Conservation (phyloP, 1,140 invertebrate species). For the Anastrepha obliqua region DNA sequence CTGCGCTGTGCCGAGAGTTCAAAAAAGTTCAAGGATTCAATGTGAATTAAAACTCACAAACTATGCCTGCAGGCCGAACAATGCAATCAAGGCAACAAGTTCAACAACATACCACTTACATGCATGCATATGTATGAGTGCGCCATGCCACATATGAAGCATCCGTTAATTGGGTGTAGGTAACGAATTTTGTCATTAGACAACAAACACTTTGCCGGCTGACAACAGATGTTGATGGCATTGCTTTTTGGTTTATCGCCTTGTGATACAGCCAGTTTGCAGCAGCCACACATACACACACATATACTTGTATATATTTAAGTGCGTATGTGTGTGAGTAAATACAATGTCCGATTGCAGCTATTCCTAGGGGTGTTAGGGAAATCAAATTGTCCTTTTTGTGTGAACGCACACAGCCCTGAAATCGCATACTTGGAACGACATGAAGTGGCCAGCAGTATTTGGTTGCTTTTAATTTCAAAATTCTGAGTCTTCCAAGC, state of each 20-base stretch:
- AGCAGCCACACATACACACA: background rate
- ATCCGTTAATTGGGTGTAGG: background rate
- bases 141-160: background rate
- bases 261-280: background rate
- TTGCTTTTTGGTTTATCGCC: background rate
- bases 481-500: too few species aligned
- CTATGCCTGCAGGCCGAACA: conserved; percentile 38
- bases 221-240: background rate
- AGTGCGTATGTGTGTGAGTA: background rate
- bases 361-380: too few species aligned
- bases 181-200: conserved; percentile 40
- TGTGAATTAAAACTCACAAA: conserved; percentile 37
- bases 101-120: background rate
- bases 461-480: too few species aligned
- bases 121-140: background rate
- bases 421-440: too few species aligned
- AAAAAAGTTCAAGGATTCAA: conserved; percentile 42
- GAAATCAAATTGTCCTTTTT: too few species aligned
- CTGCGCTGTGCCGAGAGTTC: background rate
- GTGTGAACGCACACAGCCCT: too few species aligned
- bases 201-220: background rate
- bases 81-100: conserved; percentile 45
- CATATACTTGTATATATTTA: too few species aligned
- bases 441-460: too few species aligned
- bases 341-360: too few species aligned